Evolutionary conservation across 2,113 vertebrate genomes (phyloP).

Genomic region (Paramisgurnus dabryanus): DNA sequence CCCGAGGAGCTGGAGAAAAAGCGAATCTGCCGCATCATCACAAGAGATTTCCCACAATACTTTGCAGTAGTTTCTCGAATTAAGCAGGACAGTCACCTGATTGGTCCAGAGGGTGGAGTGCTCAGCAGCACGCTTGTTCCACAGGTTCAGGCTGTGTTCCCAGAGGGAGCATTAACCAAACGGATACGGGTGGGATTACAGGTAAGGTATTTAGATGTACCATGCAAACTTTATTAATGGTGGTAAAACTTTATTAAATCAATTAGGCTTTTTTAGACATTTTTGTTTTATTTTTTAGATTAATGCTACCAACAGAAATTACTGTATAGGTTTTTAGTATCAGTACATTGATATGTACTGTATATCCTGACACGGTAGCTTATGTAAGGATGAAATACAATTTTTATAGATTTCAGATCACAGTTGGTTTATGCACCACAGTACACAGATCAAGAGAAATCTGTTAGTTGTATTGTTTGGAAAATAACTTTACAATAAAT

Average conservation of each 20-base stretch:
- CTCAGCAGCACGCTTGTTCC: slow-evolving; percentile 93
- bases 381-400: no score
- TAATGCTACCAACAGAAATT: background rate
- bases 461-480: background rate
- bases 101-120: slow-evolving; percentile 95
- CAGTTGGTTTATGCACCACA: no score
- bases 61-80: slow-evolving; percentile 96
- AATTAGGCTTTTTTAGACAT: background rate
- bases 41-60: slow-evolving; percentile 96
- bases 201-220: slow-evolving; percentile 67
- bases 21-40: slow-evolving; percentile 96
- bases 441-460: background rate
- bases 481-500: no score
- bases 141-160: slow-evolving; percentile 95
- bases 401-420: no score
- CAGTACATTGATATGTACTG: no score
- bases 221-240: background rate
- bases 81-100: slow-evolving; percentile 96
- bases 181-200: slow-evolving; percentile 94
- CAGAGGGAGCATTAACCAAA: slow-evolving; percentile 95
- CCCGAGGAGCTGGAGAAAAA: slow-evolving; percentile 95
- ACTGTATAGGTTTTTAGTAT: background rate
- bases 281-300: background rate
- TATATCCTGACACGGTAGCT: no score
- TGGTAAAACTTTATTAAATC: no score